These are phyloP conservation scores for Nomada fabriciana DNA, from an alignment of 2,888 invertebrate species.

Conservation along the genomic window DNA sequence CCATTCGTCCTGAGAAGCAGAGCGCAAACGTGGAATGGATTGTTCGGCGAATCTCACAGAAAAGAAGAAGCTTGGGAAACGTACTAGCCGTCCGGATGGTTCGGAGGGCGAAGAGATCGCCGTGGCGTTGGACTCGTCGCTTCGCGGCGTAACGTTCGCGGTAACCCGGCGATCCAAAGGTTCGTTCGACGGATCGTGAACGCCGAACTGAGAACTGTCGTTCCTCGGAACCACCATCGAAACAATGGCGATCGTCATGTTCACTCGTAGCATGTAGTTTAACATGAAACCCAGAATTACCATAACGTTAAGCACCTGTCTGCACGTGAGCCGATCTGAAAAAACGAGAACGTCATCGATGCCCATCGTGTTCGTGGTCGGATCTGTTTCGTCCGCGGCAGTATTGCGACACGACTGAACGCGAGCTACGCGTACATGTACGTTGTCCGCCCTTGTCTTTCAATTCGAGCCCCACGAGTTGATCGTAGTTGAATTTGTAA, in stretches of 20 bases:
- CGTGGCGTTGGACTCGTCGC: slow-evolving; percentile 11
- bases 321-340: slow-evolving; percentile 91
- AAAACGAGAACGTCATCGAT: slow-evolving; percentile 65
- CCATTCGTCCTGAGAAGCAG: slow-evolving; percentile 54
- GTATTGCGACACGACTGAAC: no score
- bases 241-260: slow-evolving; percentile 94
- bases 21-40: background rate
- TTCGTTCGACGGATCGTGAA: slow-evolving; percentile 15
- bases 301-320: slow-evolving; percentile 93
- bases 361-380: background rate
- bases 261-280: slow-evolving; percentile 95
- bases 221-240: slow-evolving; percentile 88
- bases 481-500: no score
- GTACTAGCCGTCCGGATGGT: background rate
- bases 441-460: no score
- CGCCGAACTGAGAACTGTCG: slow-evolving; percentile 61
- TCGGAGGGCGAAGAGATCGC: background rate
- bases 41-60: background rate
- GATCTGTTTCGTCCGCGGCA: no score
- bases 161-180: background rate
- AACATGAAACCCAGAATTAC: slow-evolving; percentile 95
- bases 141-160: background rate
- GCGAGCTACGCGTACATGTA: no score
- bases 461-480: no score
- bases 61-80: background rate